Evolutionary conservation across 2,797 vertebrate species (phyloP).

Genomic region (Podargus strigoides): DNA sequence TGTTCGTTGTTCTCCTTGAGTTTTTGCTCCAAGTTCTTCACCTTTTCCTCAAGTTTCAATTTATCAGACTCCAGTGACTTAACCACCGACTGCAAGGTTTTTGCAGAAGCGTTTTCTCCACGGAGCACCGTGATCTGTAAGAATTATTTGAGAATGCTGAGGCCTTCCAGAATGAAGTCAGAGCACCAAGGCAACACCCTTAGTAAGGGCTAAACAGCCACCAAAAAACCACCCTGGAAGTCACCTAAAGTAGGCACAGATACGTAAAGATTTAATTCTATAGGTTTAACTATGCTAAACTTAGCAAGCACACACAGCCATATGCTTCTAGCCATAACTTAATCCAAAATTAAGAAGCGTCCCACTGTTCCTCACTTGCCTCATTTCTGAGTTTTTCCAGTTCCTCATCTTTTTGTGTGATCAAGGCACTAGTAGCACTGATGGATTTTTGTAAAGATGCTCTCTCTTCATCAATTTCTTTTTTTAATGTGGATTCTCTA

Average conservation of each 20-base stretch:
- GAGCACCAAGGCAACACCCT: not conserved
- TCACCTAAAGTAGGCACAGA: not conserved
- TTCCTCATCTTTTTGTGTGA: slow-evolving; percentile 88
- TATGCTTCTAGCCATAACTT: not conserved
- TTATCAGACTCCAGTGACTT: slow-evolving; percentile 90
- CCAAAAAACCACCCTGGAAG: not conserved
- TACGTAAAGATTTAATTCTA: not conserved
- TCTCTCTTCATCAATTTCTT: slow-evolving; percentile 87
- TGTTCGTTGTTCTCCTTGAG: slow-evolving; percentile 79
- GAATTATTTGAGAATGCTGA: not conserved
- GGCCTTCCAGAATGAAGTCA: not conserved
- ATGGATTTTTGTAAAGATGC: slow-evolving; percentile 84
- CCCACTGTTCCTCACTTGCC: slow-evolving; percentile 67
- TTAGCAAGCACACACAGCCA: not conserved
- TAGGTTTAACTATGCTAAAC: not conserved
- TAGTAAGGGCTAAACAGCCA: not conserved
- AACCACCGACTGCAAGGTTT: slow-evolving; percentile 87
- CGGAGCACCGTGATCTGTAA: slow-evolving; percentile 85
- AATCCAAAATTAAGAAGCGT: accelerated
- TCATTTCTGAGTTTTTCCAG: slow-evolving; percentile 90
- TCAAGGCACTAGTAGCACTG: slow-evolving; percentile 81
- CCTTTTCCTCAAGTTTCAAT: slow-evolving; percentile 85
- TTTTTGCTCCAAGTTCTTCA: slow-evolving; percentile 86
- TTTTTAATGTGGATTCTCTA: slow-evolving; percentile 85
- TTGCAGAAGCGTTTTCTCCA: slow-evolving; percentile 87